A percentile compares a stretch with the other conserved stretches of the same genome.
phyloP scores from a whole-genome alignment of 2,797 vertebrate genomes.

The Loriculus beryllinus region DNA sequence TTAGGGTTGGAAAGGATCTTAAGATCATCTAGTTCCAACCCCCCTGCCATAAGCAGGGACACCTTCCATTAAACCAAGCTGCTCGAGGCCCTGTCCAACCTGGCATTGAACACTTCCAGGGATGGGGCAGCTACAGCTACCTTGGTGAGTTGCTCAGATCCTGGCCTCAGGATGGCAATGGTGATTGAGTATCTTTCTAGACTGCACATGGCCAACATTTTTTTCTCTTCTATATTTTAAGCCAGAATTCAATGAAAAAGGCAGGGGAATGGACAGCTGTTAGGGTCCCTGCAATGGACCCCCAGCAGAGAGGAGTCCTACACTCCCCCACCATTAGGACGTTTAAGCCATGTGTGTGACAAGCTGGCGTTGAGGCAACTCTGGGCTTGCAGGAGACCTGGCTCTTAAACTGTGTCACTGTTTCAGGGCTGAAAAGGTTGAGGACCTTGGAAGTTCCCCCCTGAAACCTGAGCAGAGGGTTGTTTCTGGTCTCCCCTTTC shows the following conservation, averaged over 20 bases:
- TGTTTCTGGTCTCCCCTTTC: neutral
- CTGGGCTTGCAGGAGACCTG: neutral
- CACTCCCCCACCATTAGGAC: fast-evolving
- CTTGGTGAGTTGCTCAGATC: neutral
- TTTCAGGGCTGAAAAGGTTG: neutral
- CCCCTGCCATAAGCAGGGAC: neutral
- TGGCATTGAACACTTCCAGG: neutral
- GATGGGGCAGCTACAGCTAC: neutral
- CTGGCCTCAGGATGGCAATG: fast-evolving
- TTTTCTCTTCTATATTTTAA: neutral
- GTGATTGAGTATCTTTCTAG: neutral
- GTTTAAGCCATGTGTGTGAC: neutral
- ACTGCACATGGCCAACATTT: neutral
- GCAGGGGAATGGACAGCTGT: neutral
- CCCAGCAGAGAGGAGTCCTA: fast-evolving
- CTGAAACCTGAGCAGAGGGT: neutral
- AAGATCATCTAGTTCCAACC: neutral
- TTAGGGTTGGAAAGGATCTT: neutral
- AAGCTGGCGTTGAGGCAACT: neutral
- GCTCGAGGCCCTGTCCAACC: neutral
- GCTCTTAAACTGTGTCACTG: neutral
- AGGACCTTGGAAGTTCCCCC: neutral
- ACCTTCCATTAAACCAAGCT: neutral
- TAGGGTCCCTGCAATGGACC: neutral
- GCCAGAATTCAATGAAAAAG: neutral